phyloP scores from a whole-genome alignment of 2,797 vertebrate genomes.

The Tinamus major region DNA sequence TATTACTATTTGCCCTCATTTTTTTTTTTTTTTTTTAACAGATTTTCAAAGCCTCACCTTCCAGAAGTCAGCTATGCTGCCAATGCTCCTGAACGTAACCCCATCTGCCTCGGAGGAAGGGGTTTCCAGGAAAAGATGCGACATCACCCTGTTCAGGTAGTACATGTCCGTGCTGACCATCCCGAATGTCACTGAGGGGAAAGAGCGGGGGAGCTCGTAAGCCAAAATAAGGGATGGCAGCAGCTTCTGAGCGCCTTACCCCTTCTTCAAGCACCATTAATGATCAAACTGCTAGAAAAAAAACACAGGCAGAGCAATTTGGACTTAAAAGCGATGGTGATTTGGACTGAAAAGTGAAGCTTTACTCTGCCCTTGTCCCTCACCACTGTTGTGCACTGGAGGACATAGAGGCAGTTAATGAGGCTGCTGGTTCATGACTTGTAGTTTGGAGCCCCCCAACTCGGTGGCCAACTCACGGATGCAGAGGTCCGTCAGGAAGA shows the following conservation, averaged over 20 bases:
- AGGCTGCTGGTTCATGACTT: accelerated
- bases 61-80: conserved; percentile 73
- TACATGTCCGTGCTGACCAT: conserved; percentile 76
- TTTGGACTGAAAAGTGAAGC: neutral
- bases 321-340: neutral
- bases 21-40: neutral
- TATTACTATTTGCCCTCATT: neutral
- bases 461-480: conserved; percentile 56
- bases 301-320: neutral
- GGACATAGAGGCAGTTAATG: neutral
- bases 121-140: conserved; percentile 73
- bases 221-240: neutral
- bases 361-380: neutral
- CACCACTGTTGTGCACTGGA: neutral
- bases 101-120: neutral
- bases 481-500: conserved; percentile 71
- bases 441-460: neutral
- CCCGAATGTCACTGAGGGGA: conserved; percentile 62
- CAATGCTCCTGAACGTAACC: conserved; percentile 59
- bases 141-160: conserved; percentile 71
- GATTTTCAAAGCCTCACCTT: conserved; percentile 57
- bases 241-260: neutral
- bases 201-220: neutral
- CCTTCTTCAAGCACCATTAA: neutral
- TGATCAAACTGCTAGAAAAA: neutral